Conservation (phyloP, 1,140 invertebrate species). For the Diabrotica undecimpunctata region DNA sequence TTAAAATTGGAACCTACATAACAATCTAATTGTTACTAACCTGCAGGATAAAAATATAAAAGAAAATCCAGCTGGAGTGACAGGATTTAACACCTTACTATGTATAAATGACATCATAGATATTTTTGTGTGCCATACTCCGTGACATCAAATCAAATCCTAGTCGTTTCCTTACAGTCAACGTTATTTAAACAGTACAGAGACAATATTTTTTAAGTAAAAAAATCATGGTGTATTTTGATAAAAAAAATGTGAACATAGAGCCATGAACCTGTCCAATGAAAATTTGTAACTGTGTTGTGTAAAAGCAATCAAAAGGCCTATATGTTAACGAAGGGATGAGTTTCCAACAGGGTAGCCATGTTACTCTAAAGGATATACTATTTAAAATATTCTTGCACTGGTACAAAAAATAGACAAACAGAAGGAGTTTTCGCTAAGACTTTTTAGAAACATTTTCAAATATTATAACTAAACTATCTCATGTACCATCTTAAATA, state of each 20-base stretch:
- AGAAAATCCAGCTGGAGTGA: slow-evolving; percentile 7
- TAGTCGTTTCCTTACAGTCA: slow-evolving; percentile 44
- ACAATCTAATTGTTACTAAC: too few species aligned
- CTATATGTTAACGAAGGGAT: slow-evolving; percentile 32
- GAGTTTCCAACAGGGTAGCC: slow-evolving; percentile 40
- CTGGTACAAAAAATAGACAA: too few species aligned
- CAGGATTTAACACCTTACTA: slow-evolving; percentile 12
- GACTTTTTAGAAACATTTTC: too few species aligned
- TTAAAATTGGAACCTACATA: too few species aligned
- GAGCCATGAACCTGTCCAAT: slow-evolving; percentile 41
- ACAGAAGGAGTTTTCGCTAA: too few species aligned
- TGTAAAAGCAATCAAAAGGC: slow-evolving; percentile 45
- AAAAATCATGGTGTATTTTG: slow-evolving; percentile 37
- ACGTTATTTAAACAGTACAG: slow-evolving; percentile 38
- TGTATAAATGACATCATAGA: slow-evolving; percentile 24
- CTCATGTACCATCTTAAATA: too few species aligned
- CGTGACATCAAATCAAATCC: slow-evolving; percentile 43
- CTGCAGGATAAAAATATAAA: not conserved
- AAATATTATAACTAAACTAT: too few species aligned
- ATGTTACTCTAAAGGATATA: slow-evolving; percentile 27
- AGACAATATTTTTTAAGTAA: slow-evolving; percentile 42
- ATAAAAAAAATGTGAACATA: slow-evolving; percentile 22
- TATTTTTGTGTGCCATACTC: slow-evolving; percentile 46
- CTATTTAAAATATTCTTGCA: slow-evolving; percentile 3
- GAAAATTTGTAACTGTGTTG: slow-evolving; percentile 32